Evolutionary conservation across 1,140 invertebrate genomes (phyloP), one percentile per base, ranked within the genome.

Genomic region (Eumaeus atala): DNA sequence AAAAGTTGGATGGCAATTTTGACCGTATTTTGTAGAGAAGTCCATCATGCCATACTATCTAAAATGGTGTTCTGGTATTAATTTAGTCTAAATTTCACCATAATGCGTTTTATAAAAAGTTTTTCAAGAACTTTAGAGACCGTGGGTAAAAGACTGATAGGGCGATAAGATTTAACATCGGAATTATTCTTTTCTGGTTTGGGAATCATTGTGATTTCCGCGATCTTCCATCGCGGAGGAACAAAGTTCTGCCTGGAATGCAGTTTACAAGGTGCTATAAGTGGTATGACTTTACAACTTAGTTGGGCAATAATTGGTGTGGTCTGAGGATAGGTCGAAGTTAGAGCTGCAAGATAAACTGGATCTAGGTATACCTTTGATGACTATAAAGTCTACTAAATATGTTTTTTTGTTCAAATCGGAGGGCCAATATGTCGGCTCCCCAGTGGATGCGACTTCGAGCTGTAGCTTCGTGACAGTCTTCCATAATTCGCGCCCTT

Each of bases 381-480:
- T 34, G 1, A 64, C 16, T 44, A 50, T 61, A 34, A 62, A 70
- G 40, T 64, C 67, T 9, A 70, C 7, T 9, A 66, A 42, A 21
- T 70, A 64, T 9, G 57, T 58, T 28, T 36, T 21, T 36, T 51
- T 54, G 7, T 62, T 61, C 14, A 17, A 9, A 42, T 70, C 58
- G 3, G 56, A 36, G 11, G 58, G 67, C 61, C 62, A 70, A 38
- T 64, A 62, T 5, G 61, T 64, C 6, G 55, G 54, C 51, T 63
- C 51, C 8, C 55, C 44, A 12, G 49, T 61, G 10, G 61, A 61
- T 9, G 57, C 18, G 12, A 47, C 12, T 0, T 37, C 42, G 1
- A 62, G 48, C 14, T 57, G 40, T 10, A 36, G 12, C 3, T 51
- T 11, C 4, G 53, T 18, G 1, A 56, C 28, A 8, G 38, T 11